Conservation (phyloP, 2,797 vertebrate genomes). For the Sus cebifrons region DNA sequence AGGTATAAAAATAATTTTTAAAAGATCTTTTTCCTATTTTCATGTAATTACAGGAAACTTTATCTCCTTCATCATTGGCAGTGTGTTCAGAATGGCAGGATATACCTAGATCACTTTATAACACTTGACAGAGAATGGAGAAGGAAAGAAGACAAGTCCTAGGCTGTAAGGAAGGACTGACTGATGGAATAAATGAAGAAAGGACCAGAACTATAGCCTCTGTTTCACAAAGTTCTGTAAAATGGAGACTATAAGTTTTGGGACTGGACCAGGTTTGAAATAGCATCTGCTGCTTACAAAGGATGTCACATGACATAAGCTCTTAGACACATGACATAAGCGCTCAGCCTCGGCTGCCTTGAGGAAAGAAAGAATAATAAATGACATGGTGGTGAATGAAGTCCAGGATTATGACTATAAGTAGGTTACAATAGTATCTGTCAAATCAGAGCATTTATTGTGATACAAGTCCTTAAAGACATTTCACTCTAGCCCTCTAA, state of each 20-base stretch:
- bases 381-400: not conserved
- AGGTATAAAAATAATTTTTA: not conserved
- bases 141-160: not conserved
- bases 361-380: not conserved
- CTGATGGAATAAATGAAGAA: not conserved
- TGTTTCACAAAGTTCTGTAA: not conserved
- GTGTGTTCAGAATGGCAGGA: not conserved
- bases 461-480: not conserved
- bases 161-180: not conserved
- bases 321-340: not conserved
- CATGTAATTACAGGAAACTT: not conserved
- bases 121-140: not conserved
- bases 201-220: not conserved
- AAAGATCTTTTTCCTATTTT: not conserved
- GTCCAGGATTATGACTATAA: not conserved
- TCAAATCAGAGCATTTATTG: not conserved
- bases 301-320: too few species aligned
- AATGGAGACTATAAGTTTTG: not conserved
- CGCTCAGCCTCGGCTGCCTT: not conserved
- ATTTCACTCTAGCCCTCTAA: not conserved
- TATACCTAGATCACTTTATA: not conserved
- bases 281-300: too few species aligned
- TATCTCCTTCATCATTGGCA: not conserved
- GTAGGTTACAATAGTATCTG: accelerated
- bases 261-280: not conserved